Evolutionary conservation across 2,113 vertebrate species (phyloP).

Genomic region (Bubo blakistoni): DNA sequence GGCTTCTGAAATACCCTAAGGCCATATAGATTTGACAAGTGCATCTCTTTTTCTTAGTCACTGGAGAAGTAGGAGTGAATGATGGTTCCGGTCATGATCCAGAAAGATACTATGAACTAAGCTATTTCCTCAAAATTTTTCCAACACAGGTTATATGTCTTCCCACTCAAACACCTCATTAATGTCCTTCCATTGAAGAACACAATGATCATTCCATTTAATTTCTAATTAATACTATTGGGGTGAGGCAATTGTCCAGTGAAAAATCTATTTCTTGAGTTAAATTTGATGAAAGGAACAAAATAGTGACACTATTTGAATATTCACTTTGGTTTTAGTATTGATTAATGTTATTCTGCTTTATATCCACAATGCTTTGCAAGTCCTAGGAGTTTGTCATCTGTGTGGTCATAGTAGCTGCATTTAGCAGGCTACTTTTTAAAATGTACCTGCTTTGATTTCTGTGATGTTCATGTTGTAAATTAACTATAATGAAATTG

Average conservation of each 20-base stretch:
- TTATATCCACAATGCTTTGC: not conserved
- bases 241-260: not conserved
- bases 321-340: not conserved
- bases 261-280: not conserved
- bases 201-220: not conserved
- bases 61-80: not conserved
- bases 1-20: not conserved
- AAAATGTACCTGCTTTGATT: not conserved
- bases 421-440: not conserved
- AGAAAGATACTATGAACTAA: not conserved
- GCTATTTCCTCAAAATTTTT: not conserved
- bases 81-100: not conserved
- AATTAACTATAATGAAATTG: not conserved
- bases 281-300: not conserved
- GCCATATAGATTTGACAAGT: not conserved
- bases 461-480: not conserved
- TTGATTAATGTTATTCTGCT: not conserved
- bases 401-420: not conserved
- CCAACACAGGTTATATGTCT: not conserved
- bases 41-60: not conserved
- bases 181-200: not conserved
- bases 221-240: not conserved
- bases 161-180: not conserved
- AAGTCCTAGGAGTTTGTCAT: not conserved
- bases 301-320: not conserved